Percentiles rank a stretch among this genome's conserved stretches.
These are phyloP conservation scores for Caenorhabditis brenneri DNA, from an alignment of 1,140 invertebrate genomes.

Conservation along the genomic window DNA sequence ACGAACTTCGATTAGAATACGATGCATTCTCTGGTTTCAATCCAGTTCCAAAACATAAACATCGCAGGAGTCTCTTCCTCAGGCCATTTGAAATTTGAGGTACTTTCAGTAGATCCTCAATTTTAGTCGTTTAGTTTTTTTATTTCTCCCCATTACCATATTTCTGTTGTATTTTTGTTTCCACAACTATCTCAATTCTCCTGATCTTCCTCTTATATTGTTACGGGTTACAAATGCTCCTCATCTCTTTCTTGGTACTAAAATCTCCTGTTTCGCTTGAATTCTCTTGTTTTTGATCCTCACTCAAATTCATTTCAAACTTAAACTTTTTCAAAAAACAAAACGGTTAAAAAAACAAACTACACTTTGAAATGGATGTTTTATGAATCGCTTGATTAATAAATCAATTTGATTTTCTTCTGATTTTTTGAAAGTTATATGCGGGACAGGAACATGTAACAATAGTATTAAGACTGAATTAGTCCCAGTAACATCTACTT, in stretches of 20 bases:
- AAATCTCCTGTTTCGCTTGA: slow-evolving; percentile 14
- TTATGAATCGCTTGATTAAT: slow-evolving; percentile 26
- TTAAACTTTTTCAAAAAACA: not conserved
- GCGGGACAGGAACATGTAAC: too few relatives aligned
- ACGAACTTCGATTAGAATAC: slow-evolving; percentile 31
- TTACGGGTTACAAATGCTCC: not conserved
- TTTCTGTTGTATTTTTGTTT: not conserved
- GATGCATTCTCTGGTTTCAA: slow-evolving; percentile 17
- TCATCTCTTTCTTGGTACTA: slow-evolving; percentile 23
- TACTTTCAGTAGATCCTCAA: not conserved
- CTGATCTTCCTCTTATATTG: not conserved
- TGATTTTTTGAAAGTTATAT: not conserved
- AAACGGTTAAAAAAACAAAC: slow-evolving; percentile 17
- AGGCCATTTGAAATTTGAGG: not conserved
- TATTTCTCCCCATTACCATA: not conserved
- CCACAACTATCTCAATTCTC: not conserved
- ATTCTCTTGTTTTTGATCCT: not conserved
- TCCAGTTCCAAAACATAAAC: slow-evolving; percentile 1
- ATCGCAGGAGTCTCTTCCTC: slow-evolving; percentile 3
- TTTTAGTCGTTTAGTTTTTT: not conserved
- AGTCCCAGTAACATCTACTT: too few relatives aligned
- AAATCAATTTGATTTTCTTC: slow-evolving; percentile 4
- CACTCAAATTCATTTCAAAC: not conserved
- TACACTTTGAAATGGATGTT: not conserved
- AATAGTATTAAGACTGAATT: too few relatives aligned